Base-by-base conservation (phyloP, 2,888 invertebrate species). In the Hipparchia semele region DNA sequence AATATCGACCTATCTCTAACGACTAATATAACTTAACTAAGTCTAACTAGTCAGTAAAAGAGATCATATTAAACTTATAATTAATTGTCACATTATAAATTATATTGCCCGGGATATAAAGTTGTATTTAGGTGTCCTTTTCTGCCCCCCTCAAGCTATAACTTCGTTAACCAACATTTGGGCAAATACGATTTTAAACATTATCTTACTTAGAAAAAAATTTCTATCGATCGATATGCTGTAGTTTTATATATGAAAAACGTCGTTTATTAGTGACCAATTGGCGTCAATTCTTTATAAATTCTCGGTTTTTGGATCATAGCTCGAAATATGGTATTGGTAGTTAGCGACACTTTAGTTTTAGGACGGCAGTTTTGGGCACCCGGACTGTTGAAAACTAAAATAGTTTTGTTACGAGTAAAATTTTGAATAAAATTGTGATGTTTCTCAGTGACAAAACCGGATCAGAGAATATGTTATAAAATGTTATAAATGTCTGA, bases 41-140 rank as follows among this genome's bases (percentile, higher is more conserved):
- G 49, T 49, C 49, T 49, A 49, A 49, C 49, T 76, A 88, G 90
- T 84, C 83, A 92, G 39, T 39, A 39, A 39, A 39, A 39, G 94
- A 94, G 94, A 94, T 94, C 94, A 94, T 93, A 91, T 91, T 90
- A 89, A 87, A 90, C 92, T 93, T 94, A 94, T 81, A 90, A 87
- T 84, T 89, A 90, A 88, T 88, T 88, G 90, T 90, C 90, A 90
- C 89, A 87, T 85, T 87, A 87, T 86, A 87, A 86, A 85, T 23
- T 79, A 79, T 87, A 88, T 87, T 85, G 87, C 87, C 77, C 79
- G 77, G 77, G 74, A 76, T 71, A 69, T 65, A 58, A 12, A 49
- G 49, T 49, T 51, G 59, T 39, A 51, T 54, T 64, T 49, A 45
- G 45, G 60, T 59, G 33, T 10, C 45, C 23, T 58, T 58, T 23